Evolutionary conservation across 2,888 invertebrate genomes (phyloP).

Genomic region (Zygogramma bicolorata): DNA sequence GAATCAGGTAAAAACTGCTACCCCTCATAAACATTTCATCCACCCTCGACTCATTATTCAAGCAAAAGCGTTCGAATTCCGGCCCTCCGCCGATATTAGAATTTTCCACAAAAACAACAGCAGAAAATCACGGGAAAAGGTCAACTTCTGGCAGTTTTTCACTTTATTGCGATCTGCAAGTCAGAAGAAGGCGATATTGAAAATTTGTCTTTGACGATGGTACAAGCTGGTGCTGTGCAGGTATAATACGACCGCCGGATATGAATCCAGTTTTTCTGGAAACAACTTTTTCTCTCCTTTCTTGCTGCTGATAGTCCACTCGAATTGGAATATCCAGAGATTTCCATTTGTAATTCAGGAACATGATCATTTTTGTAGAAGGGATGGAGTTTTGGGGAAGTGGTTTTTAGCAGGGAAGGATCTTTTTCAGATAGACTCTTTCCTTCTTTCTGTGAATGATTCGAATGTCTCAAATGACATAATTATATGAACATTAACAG

Average conservation of each 20-base stretch:
- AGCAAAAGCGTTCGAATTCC: neutral
- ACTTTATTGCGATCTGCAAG: constrained; percentile 28
- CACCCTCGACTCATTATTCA: neutral
- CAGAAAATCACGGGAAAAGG: neutral
- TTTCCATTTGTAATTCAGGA: too few species aligned
- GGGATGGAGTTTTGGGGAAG: too few species aligned
- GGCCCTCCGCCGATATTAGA: neutral
- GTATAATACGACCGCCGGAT: constrained; percentile 9
- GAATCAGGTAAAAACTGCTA: too few species aligned
- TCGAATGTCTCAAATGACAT: too few species aligned
- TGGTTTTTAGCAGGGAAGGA: too few species aligned
- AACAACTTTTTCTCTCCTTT: neutral
- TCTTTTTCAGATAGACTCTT: too few species aligned
- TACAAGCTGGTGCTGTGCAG: constrained; percentile 17
- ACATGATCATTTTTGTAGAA: too few species aligned
- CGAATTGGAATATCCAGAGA: too few species aligned
- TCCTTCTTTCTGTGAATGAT: too few species aligned
- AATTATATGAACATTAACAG: too few species aligned
- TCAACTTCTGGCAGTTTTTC: constrained; percentile 22
- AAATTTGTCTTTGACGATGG: constrained; percentile 29
- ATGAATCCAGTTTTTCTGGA: constrained; percentile 13
- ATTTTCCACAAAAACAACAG: neutral
- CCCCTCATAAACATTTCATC: neutral
- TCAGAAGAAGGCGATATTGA: constrained; percentile 22
- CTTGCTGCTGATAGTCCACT: too few species aligned